These are phyloP conservation scores for Microtus oregoni DNA, from an alignment of 2,113 vertebrate genomes.

Conservation along the genomic window DNA sequence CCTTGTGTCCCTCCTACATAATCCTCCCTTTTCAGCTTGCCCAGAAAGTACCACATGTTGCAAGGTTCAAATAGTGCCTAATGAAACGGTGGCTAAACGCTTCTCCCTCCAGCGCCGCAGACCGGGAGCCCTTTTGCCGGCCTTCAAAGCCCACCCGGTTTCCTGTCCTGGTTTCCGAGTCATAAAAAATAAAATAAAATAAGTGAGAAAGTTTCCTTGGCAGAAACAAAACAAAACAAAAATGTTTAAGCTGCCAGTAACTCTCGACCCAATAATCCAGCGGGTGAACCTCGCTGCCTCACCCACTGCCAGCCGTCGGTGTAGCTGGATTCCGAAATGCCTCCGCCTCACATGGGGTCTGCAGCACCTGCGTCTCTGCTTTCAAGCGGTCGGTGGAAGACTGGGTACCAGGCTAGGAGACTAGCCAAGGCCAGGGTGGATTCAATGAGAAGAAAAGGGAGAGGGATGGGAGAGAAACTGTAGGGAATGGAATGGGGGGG, in stretches of 20 bases:
- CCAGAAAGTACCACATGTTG: slow-evolving; percentile 98
- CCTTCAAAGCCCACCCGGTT: slow-evolving; percentile 89
- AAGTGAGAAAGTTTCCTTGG: slow-evolving; percentile 81
- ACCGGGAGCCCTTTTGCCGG: slow-evolving; percentile 89
- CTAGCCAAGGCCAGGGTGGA: not conserved
- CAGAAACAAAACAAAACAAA: slow-evolving; percentile 65
- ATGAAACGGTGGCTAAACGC: slow-evolving; percentile 98
- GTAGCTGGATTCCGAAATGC: not conserved
- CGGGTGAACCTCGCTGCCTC: slow-evolving; percentile 80
- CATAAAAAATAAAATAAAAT: slow-evolving; percentile 82
- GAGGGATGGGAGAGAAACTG: not conserved
- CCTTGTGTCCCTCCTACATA: slow-evolving; percentile 95
- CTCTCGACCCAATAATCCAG: slow-evolving; percentile 78
- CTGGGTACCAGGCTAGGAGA: not conserved
- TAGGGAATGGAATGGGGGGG: too few species aligned
- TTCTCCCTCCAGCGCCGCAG: slow-evolving; percentile 87
- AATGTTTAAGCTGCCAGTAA: slow-evolving; percentile 90
- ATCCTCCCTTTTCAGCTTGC: slow-evolving; percentile 95
- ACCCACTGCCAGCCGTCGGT: rapidly evolving
- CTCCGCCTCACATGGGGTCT: rapidly evolving
- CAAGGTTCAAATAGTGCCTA: slow-evolving; percentile 99
- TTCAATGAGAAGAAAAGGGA: not conserved
- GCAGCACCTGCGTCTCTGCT: not conserved
- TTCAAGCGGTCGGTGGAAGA: not conserved
- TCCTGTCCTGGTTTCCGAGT: slow-evolving; percentile 85